These are phyloP conservation scores for Drosophila ezoana DNA, from an alignment of 2,888 invertebrate species.

Conservation along the genomic window DNA sequence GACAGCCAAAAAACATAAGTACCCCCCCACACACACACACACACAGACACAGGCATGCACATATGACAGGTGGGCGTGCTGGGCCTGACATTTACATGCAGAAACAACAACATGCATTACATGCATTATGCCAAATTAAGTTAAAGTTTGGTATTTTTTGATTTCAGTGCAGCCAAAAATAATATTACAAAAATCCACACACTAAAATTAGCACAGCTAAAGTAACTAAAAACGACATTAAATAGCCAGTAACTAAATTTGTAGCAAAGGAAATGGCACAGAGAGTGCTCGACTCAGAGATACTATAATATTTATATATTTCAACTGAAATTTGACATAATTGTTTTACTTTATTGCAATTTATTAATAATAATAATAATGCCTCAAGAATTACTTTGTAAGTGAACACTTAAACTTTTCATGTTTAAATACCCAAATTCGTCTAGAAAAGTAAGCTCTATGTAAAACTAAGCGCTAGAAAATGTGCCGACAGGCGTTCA, in stretches of 20 bases:
- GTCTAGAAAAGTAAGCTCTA: too few relatives aligned
- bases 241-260: conserved; percentile 27
- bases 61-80: conserved; percentile 57
- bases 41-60: conserved; percentile 22
- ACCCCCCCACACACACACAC: conserved; percentile 23
- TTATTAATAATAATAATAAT: too few relatives aligned
- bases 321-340: neutral
- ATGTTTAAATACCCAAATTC: too few relatives aligned
- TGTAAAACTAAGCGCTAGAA: neutral
- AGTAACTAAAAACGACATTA: conserved; percentile 43
- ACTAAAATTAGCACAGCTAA: conserved; percentile 33
- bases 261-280: neutral
- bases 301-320: neutral
- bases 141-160: conserved; percentile 15
- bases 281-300: neutral
- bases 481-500: neutral
- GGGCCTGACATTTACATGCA: conserved; percentile 43
- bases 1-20: conserved; percentile 69
- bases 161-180: conserved; percentile 1
- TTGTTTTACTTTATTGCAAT: too few relatives aligned
- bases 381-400: too few relatives aligned
- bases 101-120: conserved; percentile 16
- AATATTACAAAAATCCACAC: conserved; percentile 1
- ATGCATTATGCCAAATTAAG: conserved; percentile 37
- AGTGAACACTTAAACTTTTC: too few relatives aligned